Evolutionary conservation across 2,113 vertebrate species (phyloP).

Genomic region (Microcebus jonahi): DNA sequence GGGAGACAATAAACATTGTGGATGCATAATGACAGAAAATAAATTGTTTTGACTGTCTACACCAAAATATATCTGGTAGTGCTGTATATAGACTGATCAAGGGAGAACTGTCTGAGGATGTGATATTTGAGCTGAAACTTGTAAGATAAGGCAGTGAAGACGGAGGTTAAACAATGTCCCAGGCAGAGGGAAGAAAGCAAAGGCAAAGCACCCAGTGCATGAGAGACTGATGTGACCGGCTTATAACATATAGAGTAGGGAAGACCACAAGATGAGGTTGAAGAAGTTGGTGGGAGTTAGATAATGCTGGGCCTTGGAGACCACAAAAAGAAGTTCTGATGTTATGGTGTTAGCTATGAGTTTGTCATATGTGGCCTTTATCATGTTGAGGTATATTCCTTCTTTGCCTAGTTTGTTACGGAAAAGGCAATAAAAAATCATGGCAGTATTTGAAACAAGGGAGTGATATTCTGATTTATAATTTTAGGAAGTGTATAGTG

Average conservation of each 20-base stretch:
- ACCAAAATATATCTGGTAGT: neutral
- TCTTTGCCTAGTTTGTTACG: too few relatives aligned
- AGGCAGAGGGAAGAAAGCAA: neutral
- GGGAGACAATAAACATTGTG: neutral
- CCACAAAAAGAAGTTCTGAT: neutral
- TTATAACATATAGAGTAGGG: neutral
- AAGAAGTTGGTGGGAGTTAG: neutral
- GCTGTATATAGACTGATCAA: neutral
- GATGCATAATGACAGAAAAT: neutral
- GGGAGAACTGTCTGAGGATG: neutral
- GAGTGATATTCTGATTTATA: neutral
- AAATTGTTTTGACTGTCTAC: neutral
- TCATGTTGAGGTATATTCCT: too few relatives aligned
- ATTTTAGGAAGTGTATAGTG: neutral
- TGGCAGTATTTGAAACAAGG: neutral
- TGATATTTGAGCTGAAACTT: neutral
- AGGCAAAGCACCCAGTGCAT: neutral
- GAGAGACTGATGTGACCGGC: neutral
- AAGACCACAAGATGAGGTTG: neutral
- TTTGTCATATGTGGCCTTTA: too few relatives aligned
- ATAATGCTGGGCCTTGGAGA: neutral
- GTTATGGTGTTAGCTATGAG: too few relatives aligned
- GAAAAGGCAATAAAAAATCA: neutral
- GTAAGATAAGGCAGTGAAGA: neutral
- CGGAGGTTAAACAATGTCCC: neutral